phyloP scores from a whole-genome alignment of 2,797 vertebrate genomes.

The Alfaro cultratus region DNA sequence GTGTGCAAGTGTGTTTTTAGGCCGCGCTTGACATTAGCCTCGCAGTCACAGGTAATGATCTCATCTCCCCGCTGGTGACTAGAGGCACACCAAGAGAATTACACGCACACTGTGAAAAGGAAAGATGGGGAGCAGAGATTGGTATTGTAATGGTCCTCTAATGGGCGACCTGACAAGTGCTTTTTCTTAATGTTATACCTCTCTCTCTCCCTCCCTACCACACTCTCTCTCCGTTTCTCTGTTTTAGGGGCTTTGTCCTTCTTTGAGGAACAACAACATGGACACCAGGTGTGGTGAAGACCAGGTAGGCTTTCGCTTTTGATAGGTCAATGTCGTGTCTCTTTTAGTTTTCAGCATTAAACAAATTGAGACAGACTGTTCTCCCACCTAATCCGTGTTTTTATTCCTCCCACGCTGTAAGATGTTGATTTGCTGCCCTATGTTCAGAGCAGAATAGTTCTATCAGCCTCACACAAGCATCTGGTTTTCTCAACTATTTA shows the following conservation, averaged over 20 bases:
- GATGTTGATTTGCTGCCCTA: neutral
- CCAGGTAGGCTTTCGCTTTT: slow-evolving; percentile 52
- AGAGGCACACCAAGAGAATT: slow-evolving; percentile 59
- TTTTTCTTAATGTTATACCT: slow-evolving; percentile 70
- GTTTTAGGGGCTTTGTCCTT: slow-evolving; percentile 56
- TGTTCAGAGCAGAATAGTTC: neutral
- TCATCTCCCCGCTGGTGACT: slow-evolving; percentile 72
- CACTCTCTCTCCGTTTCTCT: slow-evolving; percentile 15
- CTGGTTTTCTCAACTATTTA: neutral
- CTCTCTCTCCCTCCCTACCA: neutral
- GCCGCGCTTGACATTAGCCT: slow-evolving; percentile 68
- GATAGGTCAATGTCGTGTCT: neutral
- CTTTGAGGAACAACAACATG: slow-evolving; percentile 71
- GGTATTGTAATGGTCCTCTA: slow-evolving; percentile 76
- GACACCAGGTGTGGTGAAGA: slow-evolving; percentile 67
- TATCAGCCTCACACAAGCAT: neutral
- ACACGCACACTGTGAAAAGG: slow-evolving; percentile 41
- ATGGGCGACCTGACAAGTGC: slow-evolving; percentile 75
- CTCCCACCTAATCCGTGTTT: slow-evolving; percentile 14
- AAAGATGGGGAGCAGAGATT: slow-evolving; percentile 69
- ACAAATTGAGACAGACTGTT: neutral
- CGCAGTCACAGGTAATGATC: slow-evolving; percentile 79
- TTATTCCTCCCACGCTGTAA: neutral
- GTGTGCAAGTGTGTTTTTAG: slow-evolving; percentile 51
- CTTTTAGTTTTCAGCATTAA: neutral